These are phyloP conservation scores for Ornithoptera priamus DNA, from an alignment of 2,888 invertebrate genomes.

Conservation along the genomic window DNA sequence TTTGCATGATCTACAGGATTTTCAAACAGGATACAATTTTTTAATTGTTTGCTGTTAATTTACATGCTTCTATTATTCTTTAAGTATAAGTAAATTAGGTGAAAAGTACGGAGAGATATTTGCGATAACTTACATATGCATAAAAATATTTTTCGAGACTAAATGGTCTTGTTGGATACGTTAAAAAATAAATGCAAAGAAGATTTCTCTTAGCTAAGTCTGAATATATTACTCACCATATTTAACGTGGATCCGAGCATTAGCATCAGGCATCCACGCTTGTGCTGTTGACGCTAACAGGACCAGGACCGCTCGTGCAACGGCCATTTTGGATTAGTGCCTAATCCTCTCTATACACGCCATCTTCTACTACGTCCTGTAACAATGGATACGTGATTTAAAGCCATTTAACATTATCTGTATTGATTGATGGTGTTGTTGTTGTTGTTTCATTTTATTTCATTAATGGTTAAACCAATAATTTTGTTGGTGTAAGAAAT, in stretches of 20 bases:
- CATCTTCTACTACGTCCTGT: constrained; percentile 65
- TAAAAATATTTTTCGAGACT: background rate
- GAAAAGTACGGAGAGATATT: background rate
- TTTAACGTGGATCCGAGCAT: constrained; percentile 84
- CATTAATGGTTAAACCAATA: background rate
- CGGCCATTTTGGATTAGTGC: constrained; percentile 71
- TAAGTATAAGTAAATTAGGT: background rate
- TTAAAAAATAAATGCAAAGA: background rate
- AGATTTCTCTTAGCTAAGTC: background rate
- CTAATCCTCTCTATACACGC: constrained; percentile 63
- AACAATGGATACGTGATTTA: constrained; percentile 44
- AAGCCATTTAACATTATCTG: constrained; percentile 24
- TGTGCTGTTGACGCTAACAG: constrained; percentile 78
- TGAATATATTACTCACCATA: constrained; percentile 70
- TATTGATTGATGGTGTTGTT: constrained; percentile 13
- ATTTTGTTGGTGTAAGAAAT: background rate
- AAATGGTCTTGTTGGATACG: background rate
- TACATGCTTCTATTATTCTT: background rate
- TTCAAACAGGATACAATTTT: background rate
- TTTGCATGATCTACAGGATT: background rate
- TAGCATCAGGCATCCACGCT: constrained; percentile 87
- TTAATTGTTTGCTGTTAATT: background rate
- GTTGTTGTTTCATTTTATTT: background rate
- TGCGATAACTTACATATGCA: background rate
- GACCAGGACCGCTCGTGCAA: constrained; percentile 77